A percentile compares a stretch with the other conserved stretches of the same genome.
These are phyloP conservation scores for Thunnus maccoyii DNA, from an alignment of 2,113 vertebrate species.

Conservation along the genomic window DNA sequence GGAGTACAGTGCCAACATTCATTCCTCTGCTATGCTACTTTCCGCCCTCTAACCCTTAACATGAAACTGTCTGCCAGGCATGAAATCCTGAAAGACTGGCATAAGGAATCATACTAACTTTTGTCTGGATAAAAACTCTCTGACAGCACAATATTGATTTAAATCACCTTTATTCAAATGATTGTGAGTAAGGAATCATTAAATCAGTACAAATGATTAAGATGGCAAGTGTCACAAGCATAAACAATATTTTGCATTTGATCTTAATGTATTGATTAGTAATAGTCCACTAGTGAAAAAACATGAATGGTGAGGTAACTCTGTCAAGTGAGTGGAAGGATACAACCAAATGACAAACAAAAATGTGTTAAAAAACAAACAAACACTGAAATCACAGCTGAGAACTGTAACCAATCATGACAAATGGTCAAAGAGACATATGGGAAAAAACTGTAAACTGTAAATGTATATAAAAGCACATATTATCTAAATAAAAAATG, in stretches of 20 bases:
- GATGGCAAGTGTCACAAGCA: not conserved
- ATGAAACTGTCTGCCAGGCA: slow-evolving; percentile 11
- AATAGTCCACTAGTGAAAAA: slow-evolving; percentile 8
- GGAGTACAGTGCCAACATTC: slow-evolving; percentile 62
- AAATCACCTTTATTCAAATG: slow-evolving; percentile 64
- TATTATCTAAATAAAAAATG: slow-evolving; percentile 1
- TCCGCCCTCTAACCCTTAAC: slow-evolving; percentile 46
- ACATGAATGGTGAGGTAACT: slow-evolving; percentile 58
- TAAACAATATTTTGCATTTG: not conserved
- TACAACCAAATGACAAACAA: slow-evolving; percentile 7
- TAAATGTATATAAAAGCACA: slow-evolving; percentile 21
- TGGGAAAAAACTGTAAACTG: not conserved
- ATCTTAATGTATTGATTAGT: slow-evolving; percentile 17
- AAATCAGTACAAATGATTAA: slow-evolving; percentile 38
- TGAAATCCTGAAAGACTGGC: not conserved
- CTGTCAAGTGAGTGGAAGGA: slow-evolving; percentile 8
- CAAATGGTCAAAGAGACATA: not conserved
- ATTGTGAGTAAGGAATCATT: slow-evolving; percentile 34
- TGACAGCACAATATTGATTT: not conserved
- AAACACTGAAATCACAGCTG: not conserved
- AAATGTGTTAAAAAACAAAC: not conserved
- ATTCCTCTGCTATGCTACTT: slow-evolving; percentile 44
- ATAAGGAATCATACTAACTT: not conserved
- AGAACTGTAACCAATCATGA: slow-evolving; percentile 16
- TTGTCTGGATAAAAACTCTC: not conserved